These are phyloP conservation scores for Pelvicachromis taeniatus DNA, from an alignment of 2,113 vertebrate genomes.

Conservation along the genomic window DNA sequence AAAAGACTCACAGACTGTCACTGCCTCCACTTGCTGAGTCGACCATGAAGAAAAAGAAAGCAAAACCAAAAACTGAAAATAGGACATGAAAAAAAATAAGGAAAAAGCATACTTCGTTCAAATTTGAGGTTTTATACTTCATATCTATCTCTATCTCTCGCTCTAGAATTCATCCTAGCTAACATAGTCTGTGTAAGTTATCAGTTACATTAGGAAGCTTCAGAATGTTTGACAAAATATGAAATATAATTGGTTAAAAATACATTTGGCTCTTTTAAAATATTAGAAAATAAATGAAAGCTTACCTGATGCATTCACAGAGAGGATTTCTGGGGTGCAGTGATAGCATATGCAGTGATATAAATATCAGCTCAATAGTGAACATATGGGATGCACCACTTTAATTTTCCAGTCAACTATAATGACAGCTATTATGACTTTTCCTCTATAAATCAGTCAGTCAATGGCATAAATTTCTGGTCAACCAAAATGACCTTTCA, in stretches of 20 bases:
- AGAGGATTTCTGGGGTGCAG: neutral
- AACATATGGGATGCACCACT: neutral
- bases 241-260: neutral
- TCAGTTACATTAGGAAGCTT: neutral
- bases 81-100: neutral
- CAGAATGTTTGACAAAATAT: neutral
- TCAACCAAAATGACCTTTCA: neutral
- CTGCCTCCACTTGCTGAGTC: neutral
- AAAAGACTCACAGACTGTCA: neutral
- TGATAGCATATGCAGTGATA: neutral
- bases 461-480: neutral
- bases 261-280: neutral
- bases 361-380: neutral
- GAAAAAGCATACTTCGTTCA: neutral
- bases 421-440: neutral
- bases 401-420: neutral
- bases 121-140: neutral
- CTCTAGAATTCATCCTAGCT: neutral
- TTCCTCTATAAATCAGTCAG: neutral
- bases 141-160: rapidly evolving
- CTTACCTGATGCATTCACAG: neutral
- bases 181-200: neutral
- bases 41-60: neutral
- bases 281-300: neutral
- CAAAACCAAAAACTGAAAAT: neutral